phyloP scores from a whole-genome alignment of 2,797 vertebrate species.

The Eremophila alpestris region DNA sequence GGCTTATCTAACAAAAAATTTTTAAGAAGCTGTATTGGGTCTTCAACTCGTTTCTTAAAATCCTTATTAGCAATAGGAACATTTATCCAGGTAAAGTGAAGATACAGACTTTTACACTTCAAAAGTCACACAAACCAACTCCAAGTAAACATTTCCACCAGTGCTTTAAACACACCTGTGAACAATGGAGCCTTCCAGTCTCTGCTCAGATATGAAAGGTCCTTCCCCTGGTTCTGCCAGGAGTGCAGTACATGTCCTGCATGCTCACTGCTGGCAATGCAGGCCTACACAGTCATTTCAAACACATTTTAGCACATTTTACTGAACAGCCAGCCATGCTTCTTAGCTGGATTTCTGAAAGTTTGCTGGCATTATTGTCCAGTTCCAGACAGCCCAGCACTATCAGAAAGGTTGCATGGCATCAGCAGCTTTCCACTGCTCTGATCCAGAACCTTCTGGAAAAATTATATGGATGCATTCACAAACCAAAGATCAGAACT shows the following conservation, averaged over 20 bases:
- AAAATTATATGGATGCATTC: background rate
- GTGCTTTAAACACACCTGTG: background rate
- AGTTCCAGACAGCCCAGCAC: background rate
- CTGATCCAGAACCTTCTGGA: background rate
- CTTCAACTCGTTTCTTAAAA: background rate
- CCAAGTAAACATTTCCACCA: background rate
- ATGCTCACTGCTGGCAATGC: background rate
- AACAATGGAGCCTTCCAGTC: background rate
- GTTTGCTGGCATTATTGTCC: background rate
- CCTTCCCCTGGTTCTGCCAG: background rate
- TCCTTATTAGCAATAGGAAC: background rate
- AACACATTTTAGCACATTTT: background rate
- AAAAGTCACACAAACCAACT: background rate
- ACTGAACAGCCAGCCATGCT: background rate
- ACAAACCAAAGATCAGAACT: background rate
- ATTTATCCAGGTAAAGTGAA: background rate
- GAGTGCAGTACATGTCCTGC: background rate
- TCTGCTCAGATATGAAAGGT: background rate
- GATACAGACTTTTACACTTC: background rate
- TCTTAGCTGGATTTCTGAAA: background rate
- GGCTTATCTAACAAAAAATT: background rate
- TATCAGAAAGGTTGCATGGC: background rate
- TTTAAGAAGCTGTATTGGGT: background rate
- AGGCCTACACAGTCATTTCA: background rate
- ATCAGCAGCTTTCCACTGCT: background rate